Percentiles rank a stretch among this genome's conserved stretches.
phyloP scores from a whole-genome alignment of 2,888 invertebrate species.

The Hetaerina titia region DNA sequence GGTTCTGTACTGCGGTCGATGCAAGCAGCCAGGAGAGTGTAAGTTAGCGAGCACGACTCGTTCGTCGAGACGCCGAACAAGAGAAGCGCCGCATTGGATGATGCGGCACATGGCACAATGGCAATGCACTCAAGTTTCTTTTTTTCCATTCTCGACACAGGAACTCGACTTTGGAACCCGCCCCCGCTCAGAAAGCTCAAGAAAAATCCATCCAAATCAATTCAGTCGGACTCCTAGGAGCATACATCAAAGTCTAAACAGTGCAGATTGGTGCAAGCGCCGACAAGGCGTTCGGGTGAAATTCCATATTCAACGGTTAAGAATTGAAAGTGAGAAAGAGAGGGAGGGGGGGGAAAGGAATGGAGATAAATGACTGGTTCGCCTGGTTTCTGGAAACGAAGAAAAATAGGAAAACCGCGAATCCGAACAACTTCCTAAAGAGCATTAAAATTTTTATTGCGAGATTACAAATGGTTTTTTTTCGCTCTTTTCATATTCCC shows the following conservation, averaged over 20 bases:
- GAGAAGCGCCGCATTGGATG: too few species aligned
- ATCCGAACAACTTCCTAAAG: neutral
- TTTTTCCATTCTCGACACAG: too few species aligned
- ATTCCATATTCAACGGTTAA: neutral
- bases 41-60: too few species aligned
- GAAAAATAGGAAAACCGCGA: neutral
- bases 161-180: too few species aligned
- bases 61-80: too few species aligned
- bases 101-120: too few species aligned
- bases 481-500: neutral
- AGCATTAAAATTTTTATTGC: neutral
- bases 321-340: neutral
- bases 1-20: too few species aligned
- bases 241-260: neutral
- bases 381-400: neutral
- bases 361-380: neutral
- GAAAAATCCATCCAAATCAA: neutral
- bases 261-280: neutral
- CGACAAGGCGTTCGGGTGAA: too few species aligned
- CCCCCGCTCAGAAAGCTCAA: too few species aligned
- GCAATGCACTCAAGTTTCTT: too few species aligned
- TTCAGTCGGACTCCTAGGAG: neutral
- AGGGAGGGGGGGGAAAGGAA: neutral
- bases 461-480: neutral
- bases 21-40: too few species aligned